These are phyloP conservation scores for Chaetophractus vellerosus DNA, from an alignment of 2,797 vertebrate species.

Conservation along the genomic window DNA sequence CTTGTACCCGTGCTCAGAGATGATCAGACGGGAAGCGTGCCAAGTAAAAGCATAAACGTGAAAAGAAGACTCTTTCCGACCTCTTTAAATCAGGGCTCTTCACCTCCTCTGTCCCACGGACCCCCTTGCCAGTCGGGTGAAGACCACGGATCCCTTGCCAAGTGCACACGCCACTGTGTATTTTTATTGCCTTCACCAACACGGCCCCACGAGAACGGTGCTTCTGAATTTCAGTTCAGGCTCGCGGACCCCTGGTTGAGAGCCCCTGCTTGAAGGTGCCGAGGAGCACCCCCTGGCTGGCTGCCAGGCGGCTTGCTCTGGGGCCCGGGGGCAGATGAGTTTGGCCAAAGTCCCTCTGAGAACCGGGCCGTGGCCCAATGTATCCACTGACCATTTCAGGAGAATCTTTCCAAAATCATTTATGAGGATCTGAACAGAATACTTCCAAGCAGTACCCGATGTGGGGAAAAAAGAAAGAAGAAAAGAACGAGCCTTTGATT, in stretches of 20 bases:
- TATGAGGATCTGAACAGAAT: neutral
- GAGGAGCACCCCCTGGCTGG: too few relatives aligned
- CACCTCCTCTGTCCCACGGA: too few relatives aligned
- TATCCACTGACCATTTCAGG: neutral
- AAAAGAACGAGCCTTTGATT: neutral
- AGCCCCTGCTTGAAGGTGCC: too few relatives aligned
- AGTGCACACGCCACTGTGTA: too few relatives aligned
- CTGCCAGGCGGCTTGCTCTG: too few relatives aligned
- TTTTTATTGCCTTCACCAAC: too few relatives aligned
- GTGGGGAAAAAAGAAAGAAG: neutral
- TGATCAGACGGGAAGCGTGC: neutral
- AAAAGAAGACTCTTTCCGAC: neutral
- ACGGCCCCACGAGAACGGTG: too few relatives aligned
- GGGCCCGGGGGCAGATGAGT: accelerated
- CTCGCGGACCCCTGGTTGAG: too few relatives aligned
- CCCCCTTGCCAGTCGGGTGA: too few relatives aligned
- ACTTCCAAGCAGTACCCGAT: neutral
- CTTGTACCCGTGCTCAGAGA: neutral
- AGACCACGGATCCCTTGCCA: too few relatives aligned
- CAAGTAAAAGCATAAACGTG: neutral
- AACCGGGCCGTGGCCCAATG: neutral
- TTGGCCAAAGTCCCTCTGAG: neutral
- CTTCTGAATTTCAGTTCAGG: too few relatives aligned
- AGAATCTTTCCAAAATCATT: neutral
- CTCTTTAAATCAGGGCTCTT: neutral